phyloP scores from a whole-genome alignment of 1,140 invertebrate species.

The Drosophila ogumai region DNA sequence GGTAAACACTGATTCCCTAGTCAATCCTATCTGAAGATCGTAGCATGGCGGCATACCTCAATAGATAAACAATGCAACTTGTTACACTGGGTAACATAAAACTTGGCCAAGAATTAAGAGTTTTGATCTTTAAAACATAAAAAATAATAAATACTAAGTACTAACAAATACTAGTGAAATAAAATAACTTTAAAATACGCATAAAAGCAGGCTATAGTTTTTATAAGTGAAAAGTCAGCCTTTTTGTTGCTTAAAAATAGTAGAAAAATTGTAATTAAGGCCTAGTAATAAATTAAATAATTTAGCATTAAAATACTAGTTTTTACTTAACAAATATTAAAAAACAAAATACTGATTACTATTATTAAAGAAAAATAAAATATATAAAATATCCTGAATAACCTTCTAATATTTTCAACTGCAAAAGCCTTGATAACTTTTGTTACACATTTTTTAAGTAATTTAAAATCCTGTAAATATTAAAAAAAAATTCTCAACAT shows the following conservation, averaged over 20 bases:
- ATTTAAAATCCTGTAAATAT: neutral
- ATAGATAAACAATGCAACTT: constrained; percentile 25
- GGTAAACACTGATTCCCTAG: constrained; percentile 36
- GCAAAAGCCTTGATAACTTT: neutral
- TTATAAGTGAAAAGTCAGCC: neutral
- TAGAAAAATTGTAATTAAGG: too few species aligned
- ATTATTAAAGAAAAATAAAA: too few species aligned
- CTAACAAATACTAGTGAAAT: neutral
- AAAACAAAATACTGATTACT: too few species aligned
- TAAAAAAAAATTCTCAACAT: neutral
- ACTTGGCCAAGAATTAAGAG: neutral
- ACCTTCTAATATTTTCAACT: too few species aligned
- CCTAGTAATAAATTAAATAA: too few species aligned
- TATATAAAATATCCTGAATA: too few species aligned
- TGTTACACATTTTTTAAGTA: neutral
- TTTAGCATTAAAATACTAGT: too few species aligned
- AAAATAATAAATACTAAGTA: neutral
- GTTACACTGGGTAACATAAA: constrained; percentile 2
- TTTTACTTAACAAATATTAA: too few species aligned
- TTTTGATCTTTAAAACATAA: neutral
- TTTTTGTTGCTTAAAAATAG: too few species aligned
- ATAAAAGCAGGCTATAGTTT: neutral
- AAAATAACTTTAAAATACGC: neutral
- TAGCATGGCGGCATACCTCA: constrained; percentile 22
- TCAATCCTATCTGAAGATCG: constrained; percentile 35